Base-by-base conservation (phyloP, 2,888 invertebrate genomes). In the Chymomyza amoena region DNA sequence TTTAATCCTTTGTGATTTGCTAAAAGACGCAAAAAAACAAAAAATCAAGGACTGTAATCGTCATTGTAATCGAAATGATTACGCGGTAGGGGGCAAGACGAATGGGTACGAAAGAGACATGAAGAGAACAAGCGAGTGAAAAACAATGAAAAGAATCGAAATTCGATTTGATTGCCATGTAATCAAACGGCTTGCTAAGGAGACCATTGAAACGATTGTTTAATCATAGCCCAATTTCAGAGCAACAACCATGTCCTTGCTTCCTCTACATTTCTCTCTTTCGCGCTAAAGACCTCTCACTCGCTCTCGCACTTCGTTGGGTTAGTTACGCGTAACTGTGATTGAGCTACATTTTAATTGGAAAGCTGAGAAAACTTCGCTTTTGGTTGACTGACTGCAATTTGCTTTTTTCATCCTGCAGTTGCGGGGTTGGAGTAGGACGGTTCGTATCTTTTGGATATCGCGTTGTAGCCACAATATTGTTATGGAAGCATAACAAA, bases 1-100 rank as follows among this genome's bases (percentile, higher is more conserved):
- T 81, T 78, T 64, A 84, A 81, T 80, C 70, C 74, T 74, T 76
- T 81, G 74, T 72, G 68, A 71, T 68, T 69, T 51, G 62, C 57
- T 18, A 57, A 57, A 25, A 57, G 25, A 45, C 10, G 57, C 57
- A 28, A 57, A 57, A 5, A 20, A 57, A 13, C 13, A 57, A 57
- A 18, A 57, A 13, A 13, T 6, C 28, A 57, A 57, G 9, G 54
- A n/a, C 6, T 20, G 20, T 10, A n/a, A 18, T 18, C 16, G 52
- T 13, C 13, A 51, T 32, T 32, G 51, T n/a, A 51, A 16, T 57
- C 57, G 25, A 57, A 25, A 57, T 57, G 56, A 10, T 18, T 18
- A 56, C 18, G 18, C 25, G 52, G 9, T 6, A 18, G 18, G 52
- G 16, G 15, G 16, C 52, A 54, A 18, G 52, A 10, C 6, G 18